Evolutionary conservation across 2,888 invertebrate species (phyloP), one percentile per base, ranked within the genome.

Genomic region (Patella caerulea): DNA sequence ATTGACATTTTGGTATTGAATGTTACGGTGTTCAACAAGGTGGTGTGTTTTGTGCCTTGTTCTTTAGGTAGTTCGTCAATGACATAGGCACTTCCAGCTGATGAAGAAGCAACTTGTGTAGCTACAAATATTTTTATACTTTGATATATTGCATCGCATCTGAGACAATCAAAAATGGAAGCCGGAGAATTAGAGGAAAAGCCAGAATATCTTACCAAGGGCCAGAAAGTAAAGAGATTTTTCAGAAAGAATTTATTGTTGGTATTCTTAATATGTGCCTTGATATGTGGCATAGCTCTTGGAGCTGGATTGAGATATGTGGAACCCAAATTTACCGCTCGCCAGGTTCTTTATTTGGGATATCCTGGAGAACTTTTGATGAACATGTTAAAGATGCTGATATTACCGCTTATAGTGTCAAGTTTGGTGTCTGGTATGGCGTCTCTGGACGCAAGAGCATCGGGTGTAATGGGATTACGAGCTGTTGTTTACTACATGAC

Each of bases 401-500:
- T 95, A 81, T 92, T 94, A n/a, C 94, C 94, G 4, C 93, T 94
- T 73, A 94, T 95, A 83, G 92, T 94, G 73, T 94, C 94, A 52
- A 94, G 94, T 70, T 92, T 94, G 59, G 93, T 94, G 77, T 92
- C 94, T 82, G 94, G 94, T 71, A 95, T 98, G 83, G 97, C 97
- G 65, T 95, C 96, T 0, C 93, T 98, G 89, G 98, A 98, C 93
- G 93, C 97, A 78, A 95, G 95, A 88, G 94, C 98, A 90, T 97
- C 97, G 86, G 96, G 96, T 88, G 96, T 94, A 93, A 97, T 96
- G 86, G 96, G 96, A 52, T 93, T 94, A 70, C 94, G 97, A 74
- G 96, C 98, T 24, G 95, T 98, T 83, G 92, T 94, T 54, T 98
- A 97, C 92, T 98, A 98, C 92, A 95, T 97, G 93, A 94, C 95